Base-by-base conservation (phyloP, 2,797 vertebrate genomes). In the Coregonus suidteri region DNA sequence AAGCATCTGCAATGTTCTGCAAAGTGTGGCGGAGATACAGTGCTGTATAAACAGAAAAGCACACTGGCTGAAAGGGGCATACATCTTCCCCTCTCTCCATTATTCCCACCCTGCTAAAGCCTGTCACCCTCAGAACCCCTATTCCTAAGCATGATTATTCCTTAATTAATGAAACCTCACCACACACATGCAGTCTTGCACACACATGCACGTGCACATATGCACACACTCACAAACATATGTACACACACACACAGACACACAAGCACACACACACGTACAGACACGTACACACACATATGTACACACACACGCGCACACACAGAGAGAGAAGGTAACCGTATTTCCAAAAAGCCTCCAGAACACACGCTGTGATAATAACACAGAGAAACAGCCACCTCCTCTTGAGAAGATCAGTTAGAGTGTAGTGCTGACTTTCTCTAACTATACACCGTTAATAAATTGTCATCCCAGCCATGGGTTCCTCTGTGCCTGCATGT, bases 391-490 rank as follows among this genome's bases (percentile, higher is more conserved):
- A 35, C 11, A n/a, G 53, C 15, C 71, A n/a, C 3, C 14, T 6
- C 18, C 14, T 6, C 1, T 62, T 62, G 54, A n/a, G 9, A 31
- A 0, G 53, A 30, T 31, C 35, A n/a, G 18, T 18, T 9, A 35
- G 2, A n/a, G n/a, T 14, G 3, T 35, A 62, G 31, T 16, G 30
- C 30, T 31, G 20, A 35, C 16, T 77, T 59, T 54, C n/a, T 18
- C 35, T 35, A 65, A 31, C 69, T 59, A 71, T 20, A 47, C n/a
- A 37, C 65, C 47, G 59, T 64, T 77, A 77, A 78, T 83, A 75
- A 77, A 71, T 81, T 73, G 53, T 74, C 41, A 81, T 9, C 67
- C 53, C 37, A 30, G 25, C 41, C 74, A 81, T 47, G 31, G 62
- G 41, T 82, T 71, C 77, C 64, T 41, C 3, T 59, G 74, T 52